phyloP scores from a whole-genome alignment of 2,113 vertebrate species.

The Corapipo altera region DNA sequence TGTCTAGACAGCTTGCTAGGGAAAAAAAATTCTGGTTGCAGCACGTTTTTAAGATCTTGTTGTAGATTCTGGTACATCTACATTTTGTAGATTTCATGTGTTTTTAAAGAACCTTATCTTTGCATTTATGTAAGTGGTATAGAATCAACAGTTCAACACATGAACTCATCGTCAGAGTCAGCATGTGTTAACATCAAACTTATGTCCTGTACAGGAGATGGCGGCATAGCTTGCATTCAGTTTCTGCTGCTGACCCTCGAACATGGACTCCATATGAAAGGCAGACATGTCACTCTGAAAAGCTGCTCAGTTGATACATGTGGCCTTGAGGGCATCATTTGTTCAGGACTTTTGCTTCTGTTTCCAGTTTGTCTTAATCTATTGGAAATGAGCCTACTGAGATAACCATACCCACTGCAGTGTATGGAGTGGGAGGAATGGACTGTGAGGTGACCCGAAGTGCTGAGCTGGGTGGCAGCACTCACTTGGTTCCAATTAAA shows the following conservation, averaged over 20 bases:
- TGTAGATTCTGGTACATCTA: background rate
- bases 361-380: background rate
- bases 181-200: background rate
- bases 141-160: background rate
- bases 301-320: background rate
- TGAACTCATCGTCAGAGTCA: background rate
- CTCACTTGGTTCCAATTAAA: background rate
- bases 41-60: background rate
- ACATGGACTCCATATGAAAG: background rate
- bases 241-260: background rate
- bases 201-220: background rate
- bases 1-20: background rate
- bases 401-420: background rate
- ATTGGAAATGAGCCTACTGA: background rate
- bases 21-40: background rate
- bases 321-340: background rate
- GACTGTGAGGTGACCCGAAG: background rate
- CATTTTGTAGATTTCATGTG: background rate
- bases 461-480: background rate
- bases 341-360: background rate
- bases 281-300: background rate
- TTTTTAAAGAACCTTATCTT: background rate
- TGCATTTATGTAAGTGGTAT: background rate
- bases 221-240: background rate
- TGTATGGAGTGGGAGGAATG: background rate